These are phyloP conservation scores for Mayetiola destructor DNA, from an alignment of 2,888 invertebrate genomes.

Conservation along the genomic window DNA sequence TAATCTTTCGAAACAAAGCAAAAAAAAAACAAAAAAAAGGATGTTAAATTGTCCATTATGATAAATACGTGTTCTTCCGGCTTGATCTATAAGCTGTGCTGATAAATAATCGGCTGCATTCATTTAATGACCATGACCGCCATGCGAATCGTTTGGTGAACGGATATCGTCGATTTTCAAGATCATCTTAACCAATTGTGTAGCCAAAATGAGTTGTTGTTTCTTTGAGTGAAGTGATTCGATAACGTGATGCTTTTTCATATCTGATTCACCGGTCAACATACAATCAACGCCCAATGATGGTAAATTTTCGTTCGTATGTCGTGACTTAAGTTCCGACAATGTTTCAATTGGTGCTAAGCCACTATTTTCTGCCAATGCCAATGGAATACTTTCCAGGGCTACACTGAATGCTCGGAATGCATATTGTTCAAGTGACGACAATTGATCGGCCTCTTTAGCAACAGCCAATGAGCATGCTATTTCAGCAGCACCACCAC, in stretches of 20 bases:
- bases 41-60: too few species aligned
- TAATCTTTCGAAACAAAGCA: too few species aligned
- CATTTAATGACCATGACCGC: background rate
- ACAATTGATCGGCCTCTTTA: slow-evolving; percentile 70
- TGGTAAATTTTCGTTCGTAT: slow-evolving; percentile 69
- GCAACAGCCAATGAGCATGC: slow-evolving; percentile 86
- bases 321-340: slow-evolving; percentile 79
- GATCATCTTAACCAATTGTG: slow-evolving; percentile 98
- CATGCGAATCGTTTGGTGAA: slow-evolving; percentile 39
- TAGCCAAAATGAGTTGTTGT: slow-evolving; percentile 91
- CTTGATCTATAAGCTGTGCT: slow-evolving; percentile 1
- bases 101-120: background rate
- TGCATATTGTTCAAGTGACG: slow-evolving; percentile 93
- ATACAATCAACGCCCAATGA: slow-evolving; percentile 92
- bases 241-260: slow-evolving; percentile 89
- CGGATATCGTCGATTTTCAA: slow-evolving; percentile 96
- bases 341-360: slow-evolving; percentile 83
- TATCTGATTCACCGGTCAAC: slow-evolving; percentile 65
- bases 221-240: slow-evolving; percentile 95
- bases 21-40: too few species aligned
- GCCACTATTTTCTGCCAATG: slow-evolving; percentile 93
- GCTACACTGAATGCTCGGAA: slow-evolving; percentile 93
- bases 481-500: slow-evolving; percentile 94
- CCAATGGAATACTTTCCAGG: slow-evolving; percentile 84
- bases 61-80: slow-evolving; percentile 7